Evolutionary conservation across 2,113 vertebrate genomes (phyloP).

Genomic region (Sphyrna mokarran): DNA sequence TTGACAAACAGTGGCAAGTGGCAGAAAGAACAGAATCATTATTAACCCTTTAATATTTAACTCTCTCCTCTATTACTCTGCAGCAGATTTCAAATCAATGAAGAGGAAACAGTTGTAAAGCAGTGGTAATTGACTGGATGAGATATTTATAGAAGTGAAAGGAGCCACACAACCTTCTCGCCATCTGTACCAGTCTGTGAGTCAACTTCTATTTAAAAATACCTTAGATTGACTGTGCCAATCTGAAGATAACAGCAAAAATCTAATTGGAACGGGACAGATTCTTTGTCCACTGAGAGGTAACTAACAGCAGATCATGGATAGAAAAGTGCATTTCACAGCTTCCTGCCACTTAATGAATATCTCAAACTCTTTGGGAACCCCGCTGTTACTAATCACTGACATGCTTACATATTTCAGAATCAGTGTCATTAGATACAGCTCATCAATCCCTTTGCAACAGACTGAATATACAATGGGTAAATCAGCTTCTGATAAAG

Average conservation of each 20-base stretch:
- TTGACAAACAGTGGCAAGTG: neutral
- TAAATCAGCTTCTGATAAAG: too few relatives aligned
- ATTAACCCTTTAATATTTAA: neutral
- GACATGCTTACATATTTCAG: neutral
- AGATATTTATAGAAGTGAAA: conserved; percentile 9
- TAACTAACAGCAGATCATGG: neutral
- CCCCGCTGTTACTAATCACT: conserved; percentile 19
- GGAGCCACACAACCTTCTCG: neutral
- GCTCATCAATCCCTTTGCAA: neutral
- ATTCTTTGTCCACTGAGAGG: neutral
- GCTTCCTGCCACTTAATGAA: neutral
- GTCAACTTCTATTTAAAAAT: neutral
- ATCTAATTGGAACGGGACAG: neutral
- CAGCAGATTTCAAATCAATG: neutral
- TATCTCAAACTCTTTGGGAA: neutral
- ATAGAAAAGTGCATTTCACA: neutral
- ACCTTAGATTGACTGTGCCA: neutral
- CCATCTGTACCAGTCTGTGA: neutral
- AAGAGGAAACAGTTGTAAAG: neutral
- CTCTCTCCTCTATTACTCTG: neutral
- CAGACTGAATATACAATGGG: neutral
- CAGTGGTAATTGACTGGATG: neutral
- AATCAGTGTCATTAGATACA: neutral
- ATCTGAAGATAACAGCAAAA: neutral
- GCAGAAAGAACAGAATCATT: neutral